Conservation (phyloP, 2,797 vertebrate species). For the Austrolebias charrua region DNA sequence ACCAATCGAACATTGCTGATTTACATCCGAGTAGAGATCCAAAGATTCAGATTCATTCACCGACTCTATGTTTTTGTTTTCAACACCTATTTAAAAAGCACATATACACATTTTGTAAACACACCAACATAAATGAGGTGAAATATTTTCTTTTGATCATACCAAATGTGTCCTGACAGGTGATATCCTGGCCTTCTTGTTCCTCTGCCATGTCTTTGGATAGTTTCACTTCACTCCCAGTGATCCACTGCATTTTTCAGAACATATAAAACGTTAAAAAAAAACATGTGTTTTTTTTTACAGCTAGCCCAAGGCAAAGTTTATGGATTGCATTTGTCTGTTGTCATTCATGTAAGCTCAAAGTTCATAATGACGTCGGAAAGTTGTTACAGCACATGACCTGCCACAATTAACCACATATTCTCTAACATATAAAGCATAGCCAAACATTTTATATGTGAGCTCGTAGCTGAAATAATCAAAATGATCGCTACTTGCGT, state of each 20-base stretch:
- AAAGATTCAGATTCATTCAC: neutral
- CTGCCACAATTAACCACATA: neutral
- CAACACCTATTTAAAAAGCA: slow-evolving; percentile 5
- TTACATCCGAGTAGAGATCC: neutral
- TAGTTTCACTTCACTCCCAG: slow-evolving; percentile 5
- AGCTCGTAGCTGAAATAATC: neutral
- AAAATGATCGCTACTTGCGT: neutral
- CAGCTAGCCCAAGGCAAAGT: neutral
- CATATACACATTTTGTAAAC: neutral
- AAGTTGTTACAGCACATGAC: neutral
- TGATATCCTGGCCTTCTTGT: neutral
- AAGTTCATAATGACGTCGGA: slow-evolving; percentile 25
- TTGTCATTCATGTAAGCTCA: slow-evolving; percentile 11
- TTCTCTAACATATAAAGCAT: neutral
- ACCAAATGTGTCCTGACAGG: neutral
- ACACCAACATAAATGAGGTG: neutral
- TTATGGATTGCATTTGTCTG: neutral
- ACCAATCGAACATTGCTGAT: slow-evolving; percentile 20
- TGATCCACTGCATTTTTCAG: slow-evolving; percentile 6
- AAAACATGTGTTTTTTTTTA: accelerated
- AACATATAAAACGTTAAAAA: slow-evolving; percentile 10
- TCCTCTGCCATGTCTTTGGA: slow-evolving; percentile 45
- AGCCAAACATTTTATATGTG: neutral
- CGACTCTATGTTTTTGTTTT: neutral
- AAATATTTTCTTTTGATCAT: neutral